A percentile compares a stretch with the other conserved stretches of the same genome.
phyloP scores from a whole-genome alignment of 2,797 vertebrate genomes.

The Perodicticus potto region DNA sequence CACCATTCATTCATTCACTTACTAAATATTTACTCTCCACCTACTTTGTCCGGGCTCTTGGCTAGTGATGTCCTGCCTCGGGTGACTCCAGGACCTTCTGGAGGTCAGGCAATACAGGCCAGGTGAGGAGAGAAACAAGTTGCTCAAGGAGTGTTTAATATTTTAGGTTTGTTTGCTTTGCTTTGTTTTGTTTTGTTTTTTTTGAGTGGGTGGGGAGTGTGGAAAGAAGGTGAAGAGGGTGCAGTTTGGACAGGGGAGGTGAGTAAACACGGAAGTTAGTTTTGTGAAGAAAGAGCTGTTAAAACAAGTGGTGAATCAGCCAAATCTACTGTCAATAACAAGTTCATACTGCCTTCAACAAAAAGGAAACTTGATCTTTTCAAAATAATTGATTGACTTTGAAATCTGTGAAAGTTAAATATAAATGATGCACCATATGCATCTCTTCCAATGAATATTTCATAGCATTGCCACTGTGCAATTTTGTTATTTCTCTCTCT shows the following conservation, averaged over 20 bases:
- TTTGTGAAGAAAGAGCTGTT: background rate
- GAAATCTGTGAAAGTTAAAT: background rate
- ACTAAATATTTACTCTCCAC: constrained; percentile 76
- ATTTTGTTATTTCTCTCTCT: too few species aligned
- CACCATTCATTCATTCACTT: constrained; percentile 22
- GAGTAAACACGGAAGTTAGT: background rate
- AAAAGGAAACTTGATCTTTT: background rate
- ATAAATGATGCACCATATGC: background rate
- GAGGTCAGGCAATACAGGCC: constrained; percentile 18
- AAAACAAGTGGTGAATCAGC: background rate
- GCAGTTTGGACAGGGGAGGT: background rate
- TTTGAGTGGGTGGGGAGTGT: background rate
- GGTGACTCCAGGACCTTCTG: background rate
- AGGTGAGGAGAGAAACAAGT: background rate
- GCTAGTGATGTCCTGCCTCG: background rate
- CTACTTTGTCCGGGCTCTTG: constrained; percentile 44
- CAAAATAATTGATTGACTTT: background rate
- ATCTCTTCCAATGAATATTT: background rate
- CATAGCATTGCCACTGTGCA: too few species aligned
- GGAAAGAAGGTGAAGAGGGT: background rate
- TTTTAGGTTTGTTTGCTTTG: background rate
- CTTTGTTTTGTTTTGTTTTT: background rate
- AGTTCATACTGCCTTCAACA: background rate
- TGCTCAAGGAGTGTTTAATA: background rate
- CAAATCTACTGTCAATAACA: background rate